Evolutionary conservation across 1,140 invertebrate species (phyloP).

Genomic region (Drosophila ananassae): DNA sequence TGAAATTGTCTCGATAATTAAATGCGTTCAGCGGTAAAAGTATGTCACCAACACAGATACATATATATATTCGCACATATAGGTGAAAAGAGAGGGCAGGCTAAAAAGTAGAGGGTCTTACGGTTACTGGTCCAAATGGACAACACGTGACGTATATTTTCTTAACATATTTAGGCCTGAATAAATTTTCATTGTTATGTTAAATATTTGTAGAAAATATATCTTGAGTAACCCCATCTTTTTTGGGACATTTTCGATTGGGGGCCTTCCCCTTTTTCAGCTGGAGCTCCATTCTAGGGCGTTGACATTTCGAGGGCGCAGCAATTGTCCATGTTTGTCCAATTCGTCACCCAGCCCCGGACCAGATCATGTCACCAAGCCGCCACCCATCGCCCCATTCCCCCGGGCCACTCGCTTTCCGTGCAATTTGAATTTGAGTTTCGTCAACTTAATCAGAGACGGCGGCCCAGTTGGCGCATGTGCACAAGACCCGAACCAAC

Average conservation of each 20-base stretch:
- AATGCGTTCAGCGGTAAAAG: slow-evolving; percentile 78
- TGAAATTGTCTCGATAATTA: slow-evolving; percentile 76
- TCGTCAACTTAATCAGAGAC: slow-evolving; percentile 78
- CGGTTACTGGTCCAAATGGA: slow-evolving; percentile 20
- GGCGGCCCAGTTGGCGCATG: slow-evolving; percentile 65
- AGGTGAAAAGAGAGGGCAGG: slow-evolving; percentile 6
- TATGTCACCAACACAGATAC: slow-evolving; percentile 56
- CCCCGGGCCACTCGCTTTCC: slow-evolving; percentile 3
- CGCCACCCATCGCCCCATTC: not conserved
- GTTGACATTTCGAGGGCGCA: slow-evolving; percentile 80
- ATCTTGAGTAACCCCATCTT: too few species aligned
- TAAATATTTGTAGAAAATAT: too few species aligned
- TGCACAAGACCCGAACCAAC: slow-evolving; percentile 55
- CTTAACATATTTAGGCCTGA: too few species aligned
- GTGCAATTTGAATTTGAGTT: slow-evolving; percentile 62
- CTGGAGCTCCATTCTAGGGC: slow-evolving; percentile 53
- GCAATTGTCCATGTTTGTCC: slow-evolving; percentile 64
- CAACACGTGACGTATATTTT: too few species aligned
- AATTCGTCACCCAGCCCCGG: slow-evolving; percentile 57
- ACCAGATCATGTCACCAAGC: slow-evolving; percentile 39
- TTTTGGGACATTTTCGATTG: slow-evolving; percentile 1
- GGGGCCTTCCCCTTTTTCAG: slow-evolving; percentile 18
- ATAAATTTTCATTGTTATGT: too few species aligned
- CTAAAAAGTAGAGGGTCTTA: slow-evolving; percentile 21
- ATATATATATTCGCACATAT: not conserved